Base-by-base conservation (phyloP, 2,113 vertebrate genomes). In the Hippocampus abdominalis region DNA sequence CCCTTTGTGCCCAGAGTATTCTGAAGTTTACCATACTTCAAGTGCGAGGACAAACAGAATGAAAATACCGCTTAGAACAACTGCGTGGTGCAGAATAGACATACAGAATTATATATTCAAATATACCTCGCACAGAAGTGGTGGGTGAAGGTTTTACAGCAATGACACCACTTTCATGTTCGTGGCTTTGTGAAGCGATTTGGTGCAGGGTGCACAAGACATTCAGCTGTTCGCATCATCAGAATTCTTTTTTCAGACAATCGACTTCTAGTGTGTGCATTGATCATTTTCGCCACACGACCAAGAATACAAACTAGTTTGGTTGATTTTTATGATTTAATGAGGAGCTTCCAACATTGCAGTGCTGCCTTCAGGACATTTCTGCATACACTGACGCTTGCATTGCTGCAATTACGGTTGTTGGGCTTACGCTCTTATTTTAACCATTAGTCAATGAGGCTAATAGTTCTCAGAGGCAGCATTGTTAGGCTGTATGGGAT, bases 241-340 rank as follows among this genome's bases (percentile, higher is more conserved):
- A 44, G 11, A 44, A 23, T 42, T 64, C 11, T 42, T 64, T 44
- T 64, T 46, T n/a, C 51, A n/a, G 21, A 53, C 63, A 64, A 64
- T 64, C 63, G 27, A 16, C 3, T 46, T 64, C 63, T 64, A 40
- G 63, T 46, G 23, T 40, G 61, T 8, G 40, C n/a, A n/a, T 25
- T 44, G 40, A 25, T 25, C 20, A 44, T 64, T 64, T 64, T 64
- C 63, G 46, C 42, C 2, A 15, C 40, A 46, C 2, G 23, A 46
- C 2, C 13, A 46, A 8, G n/a, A 25, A 15, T 42, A 23, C n/a
- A 27, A 64, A 64, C n/a, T 44, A n/a, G 23, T 64, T 44, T 25
- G 39, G 21, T 44, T 63, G 5, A n/a, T 40, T 63, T 63, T 64
- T 56, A 2, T 59, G 29, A 6, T 59, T 59, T 29, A 57, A 57